Evolutionary conservation across 2,888 invertebrate species (phyloP).

Genomic region (Drosophila picticornis): DNA sequence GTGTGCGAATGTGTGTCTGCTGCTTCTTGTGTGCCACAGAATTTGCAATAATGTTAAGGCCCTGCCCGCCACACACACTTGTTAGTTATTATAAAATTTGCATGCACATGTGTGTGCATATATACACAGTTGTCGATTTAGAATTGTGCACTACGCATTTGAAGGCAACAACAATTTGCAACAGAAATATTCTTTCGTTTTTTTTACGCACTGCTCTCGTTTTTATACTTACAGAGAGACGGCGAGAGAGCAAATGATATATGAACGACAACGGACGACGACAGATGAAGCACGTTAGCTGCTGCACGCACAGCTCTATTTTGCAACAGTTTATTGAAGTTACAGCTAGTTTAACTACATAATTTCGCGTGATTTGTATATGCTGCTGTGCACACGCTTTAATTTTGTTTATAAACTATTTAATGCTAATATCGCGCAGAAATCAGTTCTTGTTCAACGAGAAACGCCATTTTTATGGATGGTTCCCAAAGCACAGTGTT

Average conservation of each 20-base stretch:
- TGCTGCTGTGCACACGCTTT: constrained; percentile 30
- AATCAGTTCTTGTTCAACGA: constrained; percentile 61
- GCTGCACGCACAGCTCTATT: constrained; percentile 30
- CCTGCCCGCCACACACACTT: constrained; percentile 53
- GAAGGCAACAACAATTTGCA: constrained; percentile 51
- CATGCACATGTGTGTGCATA: constrained; percentile 5
- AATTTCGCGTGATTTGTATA: constrained; percentile 42
- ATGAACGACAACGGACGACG: constrained; percentile 39
- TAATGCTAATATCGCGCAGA: constrained; percentile 61
- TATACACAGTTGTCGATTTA: constrained; percentile 21
- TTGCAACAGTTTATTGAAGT: constrained; percentile 38
- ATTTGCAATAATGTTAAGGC: constrained; percentile 71
- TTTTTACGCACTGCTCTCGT: constrained; percentile 68
- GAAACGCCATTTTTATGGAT: constrained; percentile 77
- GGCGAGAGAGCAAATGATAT: constrained; percentile 56
- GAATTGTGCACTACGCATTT: constrained; percentile 43
- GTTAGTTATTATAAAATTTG: constrained; percentile 46
- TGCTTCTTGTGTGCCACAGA: constrained; percentile 47
- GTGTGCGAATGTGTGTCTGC: constrained; percentile 27
- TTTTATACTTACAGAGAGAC: constrained; percentile 60
- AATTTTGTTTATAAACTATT: constrained; percentile 48
- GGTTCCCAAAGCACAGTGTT: constrained; percentile 47
- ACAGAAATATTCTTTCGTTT: constrained; percentile 61
- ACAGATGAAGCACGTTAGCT: constrained; percentile 41
- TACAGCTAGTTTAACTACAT: constrained; percentile 49